Conservation (phyloP, 2,113 vertebrate species). For the Redunca redunca region DNA sequence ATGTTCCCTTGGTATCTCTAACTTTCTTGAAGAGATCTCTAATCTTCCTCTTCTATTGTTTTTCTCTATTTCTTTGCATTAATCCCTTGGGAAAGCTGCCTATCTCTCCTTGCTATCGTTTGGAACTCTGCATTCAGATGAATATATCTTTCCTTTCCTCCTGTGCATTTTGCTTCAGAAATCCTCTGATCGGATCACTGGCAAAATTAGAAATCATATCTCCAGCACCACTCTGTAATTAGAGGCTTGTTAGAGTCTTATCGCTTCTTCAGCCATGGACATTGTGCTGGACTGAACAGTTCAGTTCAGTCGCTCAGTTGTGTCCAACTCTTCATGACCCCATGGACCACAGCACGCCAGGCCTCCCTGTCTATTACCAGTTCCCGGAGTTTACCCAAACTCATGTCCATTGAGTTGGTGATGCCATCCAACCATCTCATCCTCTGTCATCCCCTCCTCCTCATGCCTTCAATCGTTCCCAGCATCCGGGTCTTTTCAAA, state of each 20-base stretch:
- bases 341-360: neutral
- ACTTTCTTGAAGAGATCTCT: neutral
- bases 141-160: neutral
- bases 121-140: neutral
- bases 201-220: neutral
- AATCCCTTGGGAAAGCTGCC: neutral
- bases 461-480: neutral
- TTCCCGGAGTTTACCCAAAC: rapidly evolving
- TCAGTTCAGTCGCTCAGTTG: neutral
- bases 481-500: neutral
- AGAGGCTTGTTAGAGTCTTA: neutral
- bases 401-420: neutral
- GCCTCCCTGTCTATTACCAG: neutral
- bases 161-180: neutral
- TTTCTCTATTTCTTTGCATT: neutral
- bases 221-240: neutral
- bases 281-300: neutral
- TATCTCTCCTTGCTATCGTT: neutral
- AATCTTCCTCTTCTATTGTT: neutral
- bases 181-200: neutral
- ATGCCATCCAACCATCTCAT: neutral
- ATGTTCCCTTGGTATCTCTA: neutral
- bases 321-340: neutral
- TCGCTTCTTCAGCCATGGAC: neutral
- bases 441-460: neutral